A percentile compares a stretch with the other conserved stretches of the same genome.
Conservation (phyloP, 2,888 invertebrate species). For the Xylota segnis region DNA sequence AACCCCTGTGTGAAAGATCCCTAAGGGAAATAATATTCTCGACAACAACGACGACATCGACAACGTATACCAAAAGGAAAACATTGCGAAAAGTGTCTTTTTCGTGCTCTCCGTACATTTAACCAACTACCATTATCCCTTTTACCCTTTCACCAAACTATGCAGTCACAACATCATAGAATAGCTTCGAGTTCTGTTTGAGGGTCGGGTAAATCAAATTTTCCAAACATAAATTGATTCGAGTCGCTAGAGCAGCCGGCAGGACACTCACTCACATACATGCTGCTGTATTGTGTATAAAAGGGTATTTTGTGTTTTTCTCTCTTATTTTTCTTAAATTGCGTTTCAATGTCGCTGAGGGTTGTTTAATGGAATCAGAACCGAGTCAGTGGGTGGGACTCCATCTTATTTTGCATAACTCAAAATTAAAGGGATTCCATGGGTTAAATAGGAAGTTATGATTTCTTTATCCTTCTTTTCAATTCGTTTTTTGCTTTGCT, state of each 20-base stretch:
- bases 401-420: conserved; percentile 40
- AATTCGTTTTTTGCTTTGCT: conserved; percentile 6
- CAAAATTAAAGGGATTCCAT: conserved; percentile 46
- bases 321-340: conserved; percentile 54
- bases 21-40: conserved; percentile 55
- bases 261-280: background rate
- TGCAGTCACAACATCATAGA: conserved; percentile 27
- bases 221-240: conserved; percentile 67
- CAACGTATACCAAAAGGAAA: conserved; percentile 56
- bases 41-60: conserved; percentile 37
- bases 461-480: conserved; percentile 52
- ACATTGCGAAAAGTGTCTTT: conserved; percentile 68
- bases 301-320: conserved; percentile 19
- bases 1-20: conserved; percentile 42
- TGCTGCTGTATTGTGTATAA: conserved; percentile 28
- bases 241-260: conserved; percentile 30
- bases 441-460: conserved; percentile 53
- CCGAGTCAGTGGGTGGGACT: background rate
- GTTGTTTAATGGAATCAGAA: conserved; percentile 55
- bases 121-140: conserved; percentile 68
- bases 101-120: conserved; percentile 53
- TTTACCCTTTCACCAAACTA: conserved; percentile 57
- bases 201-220: conserved; percentile 69
- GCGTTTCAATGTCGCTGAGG: conserved; percentile 64
- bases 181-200: conserved; percentile 24